Percentiles rank a stretch among this genome's conserved stretches.
phyloP scores from a whole-genome alignment of 2,113 vertebrate species.

The Dolichotis patagonum region DNA sequence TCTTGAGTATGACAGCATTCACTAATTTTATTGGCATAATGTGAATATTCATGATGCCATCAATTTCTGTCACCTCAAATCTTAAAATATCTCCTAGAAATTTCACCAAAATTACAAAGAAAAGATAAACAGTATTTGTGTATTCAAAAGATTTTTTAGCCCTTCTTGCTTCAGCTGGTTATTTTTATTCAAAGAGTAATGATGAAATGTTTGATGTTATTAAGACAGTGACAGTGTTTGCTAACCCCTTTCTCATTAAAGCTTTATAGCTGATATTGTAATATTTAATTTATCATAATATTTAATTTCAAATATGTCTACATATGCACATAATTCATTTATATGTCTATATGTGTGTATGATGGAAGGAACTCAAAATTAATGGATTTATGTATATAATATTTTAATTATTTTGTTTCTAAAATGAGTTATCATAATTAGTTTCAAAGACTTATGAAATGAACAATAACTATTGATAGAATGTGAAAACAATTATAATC shows the following conservation, averaged over 20 bases:
- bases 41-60: background rate
- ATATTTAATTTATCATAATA: background rate
- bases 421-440: background rate
- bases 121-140: background rate
- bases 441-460: background rate
- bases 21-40: background rate
- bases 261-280: background rate
- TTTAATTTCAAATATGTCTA: background rate
- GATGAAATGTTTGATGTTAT: background rate
- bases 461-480: background rate
- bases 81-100: background rate
- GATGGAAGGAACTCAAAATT: background rate
- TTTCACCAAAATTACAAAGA: slow-evolving; percentile 15
- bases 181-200: background rate
- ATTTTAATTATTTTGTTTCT: background rate
- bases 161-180: background rate
- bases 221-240: background rate
- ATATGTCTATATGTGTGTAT: background rate
- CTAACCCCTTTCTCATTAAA: background rate
- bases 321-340: background rate
- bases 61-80: background rate
- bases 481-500: background rate
- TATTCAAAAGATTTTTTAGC: background rate
- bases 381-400: background rate
- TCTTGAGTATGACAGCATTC: background rate